Percentiles rank a stretch among this genome's conserved stretches.
phyloP scores from a whole-genome alignment of 2,113 vertebrate species.

The Peucedramus taeniatus region DNA sequence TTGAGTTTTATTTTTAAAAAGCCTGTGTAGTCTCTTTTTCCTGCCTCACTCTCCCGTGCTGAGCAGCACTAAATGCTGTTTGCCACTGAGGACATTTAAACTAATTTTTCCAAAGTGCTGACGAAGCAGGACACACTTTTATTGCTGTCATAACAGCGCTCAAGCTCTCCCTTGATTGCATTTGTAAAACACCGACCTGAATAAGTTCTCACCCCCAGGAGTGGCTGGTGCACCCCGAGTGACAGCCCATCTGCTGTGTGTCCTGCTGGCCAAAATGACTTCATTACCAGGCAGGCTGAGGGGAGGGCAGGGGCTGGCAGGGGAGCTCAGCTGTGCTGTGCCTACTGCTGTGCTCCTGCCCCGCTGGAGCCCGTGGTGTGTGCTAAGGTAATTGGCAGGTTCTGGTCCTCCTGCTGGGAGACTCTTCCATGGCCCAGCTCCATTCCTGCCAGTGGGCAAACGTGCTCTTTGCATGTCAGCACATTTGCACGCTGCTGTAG shows the following conservation, averaged over 20 bases:
- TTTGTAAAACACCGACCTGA: constrained; percentile 1
- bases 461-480: background rate
- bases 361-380: background rate
- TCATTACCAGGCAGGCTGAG: background rate
- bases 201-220: background rate
- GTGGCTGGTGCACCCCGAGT: background rate
- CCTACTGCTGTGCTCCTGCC: background rate
- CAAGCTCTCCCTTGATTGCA: background rate
- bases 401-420: background rate
- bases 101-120: constrained; percentile 52
- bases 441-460: background rate
- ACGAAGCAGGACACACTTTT: constrained; percentile 30
- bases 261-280: constrained; percentile 18
- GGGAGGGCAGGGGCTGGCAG: background rate
- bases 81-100: constrained; percentile 10
- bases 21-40: background rate
- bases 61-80: constrained; percentile 23
- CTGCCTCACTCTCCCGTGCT: background rate
- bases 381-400: constrained; percentile 6
- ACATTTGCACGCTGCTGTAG: background rate
- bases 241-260: constrained; percentile 9
- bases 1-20: constrained; percentile 48
- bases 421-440: background rate
- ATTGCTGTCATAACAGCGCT: constrained; percentile 10
- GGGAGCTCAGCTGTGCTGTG: background rate